phyloP scores from a whole-genome alignment of 2,888 invertebrate genomes.

The Protodeltote pygarga region DNA sequence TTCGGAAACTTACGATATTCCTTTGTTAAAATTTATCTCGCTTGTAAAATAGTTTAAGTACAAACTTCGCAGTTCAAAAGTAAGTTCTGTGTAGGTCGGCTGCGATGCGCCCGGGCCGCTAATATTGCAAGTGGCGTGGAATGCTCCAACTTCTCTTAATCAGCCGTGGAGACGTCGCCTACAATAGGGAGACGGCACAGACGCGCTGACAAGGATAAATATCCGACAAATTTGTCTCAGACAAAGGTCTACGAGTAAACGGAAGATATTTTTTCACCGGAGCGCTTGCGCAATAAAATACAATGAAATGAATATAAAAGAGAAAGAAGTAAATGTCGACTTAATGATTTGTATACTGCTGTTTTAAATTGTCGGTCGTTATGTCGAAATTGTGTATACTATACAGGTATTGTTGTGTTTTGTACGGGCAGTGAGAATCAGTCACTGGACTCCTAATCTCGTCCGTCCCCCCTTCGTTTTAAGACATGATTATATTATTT shows the following conservation, averaged over 20 bases:
- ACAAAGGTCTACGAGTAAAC: constrained; percentile 35
- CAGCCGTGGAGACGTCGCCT: constrained; percentile 48
- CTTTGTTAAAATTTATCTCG: constrained; percentile 35
- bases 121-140: constrained; percentile 53
- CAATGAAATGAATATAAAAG: constrained; percentile 34
- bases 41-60: constrained; percentile 30
- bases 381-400: no score
- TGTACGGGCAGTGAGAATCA: no score
- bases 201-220: constrained; percentile 40
- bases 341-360: constrained; percentile 30
- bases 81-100: constrained; percentile 23
- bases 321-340: constrained; percentile 15
- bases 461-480: no score
- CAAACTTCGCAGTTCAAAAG: constrained; percentile 31
- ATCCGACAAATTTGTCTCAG: constrained; percentile 41
- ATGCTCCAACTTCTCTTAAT: constrained; percentile 59
- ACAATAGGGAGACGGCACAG: constrained; percentile 41
- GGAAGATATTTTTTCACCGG: constrained; percentile 30
- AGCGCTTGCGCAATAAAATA: constrained; percentile 27
- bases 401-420: no score
- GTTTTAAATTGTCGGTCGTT: background rate
- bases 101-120: constrained; percentile 43
- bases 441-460: no score
- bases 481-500: no score
- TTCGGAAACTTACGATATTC: constrained; percentile 25